Evolutionary conservation across 2,113 vertebrate genomes (phyloP).

Genomic region (Scalopus aquaticus): DNA sequence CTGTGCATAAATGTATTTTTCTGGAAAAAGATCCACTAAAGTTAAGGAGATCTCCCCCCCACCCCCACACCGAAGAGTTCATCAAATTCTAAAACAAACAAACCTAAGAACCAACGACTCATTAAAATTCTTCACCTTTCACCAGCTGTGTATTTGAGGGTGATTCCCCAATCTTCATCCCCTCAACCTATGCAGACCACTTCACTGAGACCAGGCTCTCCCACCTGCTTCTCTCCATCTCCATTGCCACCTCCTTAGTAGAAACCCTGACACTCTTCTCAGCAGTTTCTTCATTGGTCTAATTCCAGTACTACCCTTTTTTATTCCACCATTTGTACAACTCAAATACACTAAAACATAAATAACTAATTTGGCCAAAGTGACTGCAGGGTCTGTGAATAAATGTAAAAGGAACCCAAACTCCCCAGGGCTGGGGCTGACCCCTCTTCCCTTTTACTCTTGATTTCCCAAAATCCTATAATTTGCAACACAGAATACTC

Average conservation of each 20-base stretch:
- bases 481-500: slow-evolving; percentile 61
- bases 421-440: neutral
- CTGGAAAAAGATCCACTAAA: neutral
- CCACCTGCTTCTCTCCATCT: neutral
- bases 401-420: neutral
- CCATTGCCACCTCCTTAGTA: neutral
- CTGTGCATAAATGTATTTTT: neutral
- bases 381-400: neutral
- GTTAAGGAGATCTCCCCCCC: neutral
- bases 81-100: neutral
- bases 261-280: neutral
- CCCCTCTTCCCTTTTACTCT: neutral
- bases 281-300: neutral
- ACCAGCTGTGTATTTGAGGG: neutral
- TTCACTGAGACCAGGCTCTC: neutral
- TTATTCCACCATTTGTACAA: neutral
- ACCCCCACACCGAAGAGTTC: too few species aligned
- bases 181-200: neutral
- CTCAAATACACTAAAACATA: neutral
- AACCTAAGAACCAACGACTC: neutral
- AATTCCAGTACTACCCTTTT: neutral
- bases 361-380: slow-evolving; percentile 35
- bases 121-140: neutral
- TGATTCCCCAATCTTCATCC: neutral
- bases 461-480: neutral